phyloP scores from a whole-genome alignment of 2,797 vertebrate species.

The Leuciscus waleckii region DNA sequence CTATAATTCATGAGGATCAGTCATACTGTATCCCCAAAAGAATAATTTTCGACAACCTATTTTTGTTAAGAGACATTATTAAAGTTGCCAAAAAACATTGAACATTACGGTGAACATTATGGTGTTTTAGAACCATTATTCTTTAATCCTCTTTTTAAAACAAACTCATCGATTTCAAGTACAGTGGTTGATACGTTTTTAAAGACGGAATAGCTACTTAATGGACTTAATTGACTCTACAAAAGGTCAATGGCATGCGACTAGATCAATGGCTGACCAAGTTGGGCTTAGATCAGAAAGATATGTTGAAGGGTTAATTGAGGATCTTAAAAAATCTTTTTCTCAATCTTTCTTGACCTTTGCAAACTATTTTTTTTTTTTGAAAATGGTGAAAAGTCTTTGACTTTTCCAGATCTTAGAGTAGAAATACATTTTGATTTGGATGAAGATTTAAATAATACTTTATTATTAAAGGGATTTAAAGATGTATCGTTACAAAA shows the following conservation, averaged over 20 bases:
- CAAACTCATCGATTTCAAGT: background rate
- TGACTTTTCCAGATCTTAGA: no score
- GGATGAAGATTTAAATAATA: no score
- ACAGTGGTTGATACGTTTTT: background rate
- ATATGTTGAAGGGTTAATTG: background rate
- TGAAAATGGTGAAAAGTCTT: no score
- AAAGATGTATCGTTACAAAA: no score
- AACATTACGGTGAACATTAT: background rate
- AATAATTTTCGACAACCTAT: conserved; percentile 11
- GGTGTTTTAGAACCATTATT: background rate
- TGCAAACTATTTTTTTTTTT: background rate
- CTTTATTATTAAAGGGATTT: no score
- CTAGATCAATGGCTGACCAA: background rate
- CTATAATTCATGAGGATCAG: conserved; percentile 6
- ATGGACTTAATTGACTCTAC: background rate
- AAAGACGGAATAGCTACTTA: background rate
- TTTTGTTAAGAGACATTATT: background rate
- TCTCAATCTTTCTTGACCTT: background rate
- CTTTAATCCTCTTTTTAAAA: background rate
- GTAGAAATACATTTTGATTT: no score
- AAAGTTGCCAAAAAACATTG: background rate
- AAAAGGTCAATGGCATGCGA: background rate
- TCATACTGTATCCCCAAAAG: background rate
- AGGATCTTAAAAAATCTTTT: background rate
- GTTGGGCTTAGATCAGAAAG: background rate